Evolutionary conservation across 2,113 vertebrate genomes (phyloP).

Genomic region (Lipophrys pholis): DNA sequence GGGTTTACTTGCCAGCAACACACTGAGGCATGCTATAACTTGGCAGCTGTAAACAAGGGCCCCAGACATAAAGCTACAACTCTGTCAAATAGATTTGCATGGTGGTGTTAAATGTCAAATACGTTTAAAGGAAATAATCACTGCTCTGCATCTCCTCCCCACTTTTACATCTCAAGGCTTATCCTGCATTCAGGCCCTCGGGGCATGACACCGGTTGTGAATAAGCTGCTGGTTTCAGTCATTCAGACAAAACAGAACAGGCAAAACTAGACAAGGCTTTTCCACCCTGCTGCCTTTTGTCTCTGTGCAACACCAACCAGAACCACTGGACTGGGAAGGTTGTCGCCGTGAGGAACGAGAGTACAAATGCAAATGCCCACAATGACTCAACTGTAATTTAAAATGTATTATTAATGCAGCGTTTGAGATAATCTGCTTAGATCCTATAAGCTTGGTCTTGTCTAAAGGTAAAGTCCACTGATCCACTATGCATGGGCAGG

Average conservation of each 20-base stretch:
- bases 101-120: slow-evolving; percentile 8
- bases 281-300: slow-evolving; percentile 58
- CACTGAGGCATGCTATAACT: slow-evolving; percentile 20
- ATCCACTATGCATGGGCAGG: slow-evolving; percentile 19
- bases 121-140: slow-evolving; percentile 9
- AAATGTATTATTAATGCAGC: slow-evolving; percentile 10
- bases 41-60: slow-evolving; percentile 11
- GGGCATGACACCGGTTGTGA: slow-evolving; percentile 49
- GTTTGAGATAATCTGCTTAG: not conserved
- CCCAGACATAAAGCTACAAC: slow-evolving; percentile 13
- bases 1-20: slow-evolving; percentile 30
- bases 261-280: slow-evolving; percentile 65
- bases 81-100: not conserved
- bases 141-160: slow-evolving; percentile 28
- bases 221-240: slow-evolving; percentile 62
- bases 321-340: not conserved
- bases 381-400: slow-evolving; percentile 2
- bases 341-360: slow-evolving; percentile 26
- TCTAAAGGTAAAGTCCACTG: slow-evolving; percentile 5
- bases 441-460: not conserved
- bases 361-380: not conserved
- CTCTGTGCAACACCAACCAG: slow-evolving; percentile 10
- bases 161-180: slow-evolving; percentile 49
- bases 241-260: slow-evolving; percentile 68
- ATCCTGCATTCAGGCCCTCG: slow-evolving; percentile 59